Base-by-base conservation (phyloP, 2,888 invertebrate genomes). In the Eulithis testata region DNA sequence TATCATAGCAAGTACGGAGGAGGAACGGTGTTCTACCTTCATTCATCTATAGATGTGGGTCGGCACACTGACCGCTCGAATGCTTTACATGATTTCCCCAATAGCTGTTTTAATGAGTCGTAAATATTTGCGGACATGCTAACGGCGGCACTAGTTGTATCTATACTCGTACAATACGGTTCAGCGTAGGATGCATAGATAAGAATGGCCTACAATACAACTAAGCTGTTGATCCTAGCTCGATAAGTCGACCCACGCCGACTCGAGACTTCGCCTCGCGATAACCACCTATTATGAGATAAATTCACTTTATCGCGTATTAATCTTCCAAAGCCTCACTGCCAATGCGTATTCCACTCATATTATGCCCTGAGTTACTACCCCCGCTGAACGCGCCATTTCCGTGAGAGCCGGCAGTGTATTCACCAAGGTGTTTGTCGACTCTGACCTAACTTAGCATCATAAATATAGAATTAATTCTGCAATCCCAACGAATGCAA, bases 281-380 rank as follows among this genome's bases (percentile, higher is more conserved):
- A 85, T 84, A 83, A 78, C 77, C 77, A 73, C 79, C 78, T 76
- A 72, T 82, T 81, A 83, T 81, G 83, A 86, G 85, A 86, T 88
- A 85, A 82, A 87, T 86, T 82, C 78, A 80, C 83, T 83, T 84
- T 86, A 88, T 87, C 85, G 81, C 73, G 76, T 80, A 80, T 85
- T 82, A 83, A 87, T 87, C 86, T 82, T 66, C 71, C 76, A 72
- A 66, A 77, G 76, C 79, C 73, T 76, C 79, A 76, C 80, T 77
- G 76, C 76, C 77, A 73, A 80, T 81, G 76, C 81, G 76, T 82
- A 77, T 80, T 74, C 76, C 76, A 74, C 76, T 77, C 81, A 76
- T 78, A 83, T 80, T 82, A 81, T 80, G 57, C 75, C 70, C 71
- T 79, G 72, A 84, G 74, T 79, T 80, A 82, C 74, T 74, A 73